Percentiles rank a stretch among this genome's conserved stretches.
Conservation (phyloP, 2,797 vertebrate species). For the Cynopterus sphinx region DNA sequence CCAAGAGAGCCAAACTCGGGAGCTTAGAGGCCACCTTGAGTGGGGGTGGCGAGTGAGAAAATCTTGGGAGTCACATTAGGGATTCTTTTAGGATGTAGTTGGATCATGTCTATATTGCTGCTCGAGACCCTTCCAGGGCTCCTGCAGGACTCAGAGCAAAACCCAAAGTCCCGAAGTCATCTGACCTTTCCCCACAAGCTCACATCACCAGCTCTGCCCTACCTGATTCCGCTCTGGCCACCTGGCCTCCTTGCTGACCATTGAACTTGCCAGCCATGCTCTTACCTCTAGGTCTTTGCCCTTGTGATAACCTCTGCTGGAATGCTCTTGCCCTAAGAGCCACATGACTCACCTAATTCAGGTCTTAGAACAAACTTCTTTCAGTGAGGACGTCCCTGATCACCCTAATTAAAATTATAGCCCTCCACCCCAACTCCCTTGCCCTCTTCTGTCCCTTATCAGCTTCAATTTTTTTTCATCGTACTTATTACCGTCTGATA, state of each 20-base stretch:
- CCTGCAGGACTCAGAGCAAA: not conserved
- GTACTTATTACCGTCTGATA: not conserved
- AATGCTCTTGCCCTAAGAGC: not conserved
- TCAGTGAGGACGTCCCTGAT: not conserved
- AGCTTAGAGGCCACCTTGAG: not conserved
- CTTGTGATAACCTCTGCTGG: not conserved
- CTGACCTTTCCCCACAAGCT: too few relatives aligned
- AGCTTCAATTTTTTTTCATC: not conserved
- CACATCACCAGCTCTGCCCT: not conserved
- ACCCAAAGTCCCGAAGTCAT: not conserved
- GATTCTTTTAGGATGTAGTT: not conserved
- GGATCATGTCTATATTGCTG: not conserved
- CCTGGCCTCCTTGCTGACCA: not conserved
- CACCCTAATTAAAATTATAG: not conserved
- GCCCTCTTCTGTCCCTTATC: not conserved
- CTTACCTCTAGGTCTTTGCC: not conserved
- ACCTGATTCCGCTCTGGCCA: accelerated
- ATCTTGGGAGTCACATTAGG: not conserved
- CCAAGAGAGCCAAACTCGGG: not conserved
- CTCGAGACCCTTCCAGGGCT: not conserved
- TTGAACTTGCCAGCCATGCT: accelerated
- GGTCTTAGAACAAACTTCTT: not conserved
- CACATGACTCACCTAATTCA: not conserved
- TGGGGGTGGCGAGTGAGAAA: not conserved
- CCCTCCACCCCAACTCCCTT: not conserved